Percentiles rank a stretch among this genome's conserved stretches.
These are phyloP conservation scores for Gambusia affinis DNA, from an alignment of 2,113 vertebrate species.

Conservation along the genomic window DNA sequence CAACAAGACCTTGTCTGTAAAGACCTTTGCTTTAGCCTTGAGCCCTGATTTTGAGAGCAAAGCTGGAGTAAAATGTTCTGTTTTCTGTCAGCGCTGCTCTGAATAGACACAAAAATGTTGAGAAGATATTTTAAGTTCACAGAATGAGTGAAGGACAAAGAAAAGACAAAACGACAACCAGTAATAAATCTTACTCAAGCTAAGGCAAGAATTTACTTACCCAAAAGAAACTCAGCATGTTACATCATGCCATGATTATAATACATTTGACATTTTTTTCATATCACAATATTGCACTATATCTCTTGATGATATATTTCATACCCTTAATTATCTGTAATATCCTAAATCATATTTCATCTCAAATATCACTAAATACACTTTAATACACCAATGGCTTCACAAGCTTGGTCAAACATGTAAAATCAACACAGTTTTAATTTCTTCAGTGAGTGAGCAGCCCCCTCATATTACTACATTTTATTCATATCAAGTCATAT, in stretches of 20 bases:
- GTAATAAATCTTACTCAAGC: constrained; percentile 1
- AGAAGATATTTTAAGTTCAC: constrained; percentile 38
- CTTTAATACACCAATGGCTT: too few relatives aligned
- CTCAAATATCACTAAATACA: not conserved
- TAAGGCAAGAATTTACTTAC: not conserved
- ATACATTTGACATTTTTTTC: too few relatives aligned
- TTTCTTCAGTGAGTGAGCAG: too few relatives aligned
- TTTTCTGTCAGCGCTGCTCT: constrained; percentile 37
- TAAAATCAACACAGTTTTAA: too few relatives aligned
- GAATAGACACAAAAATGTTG: constrained; percentile 52
- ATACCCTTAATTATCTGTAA: not conserved
- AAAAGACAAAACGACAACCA: constrained; percentile 21
- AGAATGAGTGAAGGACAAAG: constrained; percentile 37
- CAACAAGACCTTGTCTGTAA: constrained; percentile 13
- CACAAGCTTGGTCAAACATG: too few relatives aligned
- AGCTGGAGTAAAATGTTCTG: constrained; percentile 45
- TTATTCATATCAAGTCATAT: not conserved
- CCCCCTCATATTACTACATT: too few relatives aligned
- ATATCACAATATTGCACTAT: too few relatives aligned
- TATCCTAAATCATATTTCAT: too few relatives aligned
- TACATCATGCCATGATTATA: not conserved
- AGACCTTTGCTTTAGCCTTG: constrained; percentile 28
- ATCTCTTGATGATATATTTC: not conserved
- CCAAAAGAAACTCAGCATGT: not conserved
- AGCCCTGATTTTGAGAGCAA: constrained; percentile 23